phyloP scores from a whole-genome alignment of 2,113 vertebrate genomes.

The Phasianus colchicus region DNA sequence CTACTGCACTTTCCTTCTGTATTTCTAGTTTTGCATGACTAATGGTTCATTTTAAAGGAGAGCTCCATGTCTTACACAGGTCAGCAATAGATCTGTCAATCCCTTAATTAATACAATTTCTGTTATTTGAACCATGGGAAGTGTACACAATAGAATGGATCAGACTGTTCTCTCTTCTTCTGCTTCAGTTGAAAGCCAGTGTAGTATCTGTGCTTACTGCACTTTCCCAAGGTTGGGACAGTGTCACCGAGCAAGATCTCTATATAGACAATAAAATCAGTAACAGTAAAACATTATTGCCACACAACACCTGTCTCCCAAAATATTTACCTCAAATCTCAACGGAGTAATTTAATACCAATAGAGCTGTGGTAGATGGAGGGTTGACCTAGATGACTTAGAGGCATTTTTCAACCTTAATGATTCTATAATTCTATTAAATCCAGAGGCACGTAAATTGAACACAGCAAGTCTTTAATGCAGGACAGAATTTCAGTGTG shows the following conservation, averaged over 20 bases:
- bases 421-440: no score
- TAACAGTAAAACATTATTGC: not conserved
- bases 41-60: not conserved
- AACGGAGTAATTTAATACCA: not conserved
- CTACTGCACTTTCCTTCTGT: not conserved
- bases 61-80: not conserved
- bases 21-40: not conserved
- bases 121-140: not conserved
- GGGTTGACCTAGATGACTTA: no score
- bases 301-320: not conserved
- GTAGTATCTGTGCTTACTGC: not conserved
- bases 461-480: not conserved
- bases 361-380: not conserved
- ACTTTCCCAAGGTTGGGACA: not conserved
- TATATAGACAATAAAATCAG: not conserved
- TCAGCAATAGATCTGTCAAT: not conserved
- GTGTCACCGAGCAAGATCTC: not conserved
- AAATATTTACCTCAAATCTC: not conserved
- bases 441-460: not conserved
- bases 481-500: not conserved
- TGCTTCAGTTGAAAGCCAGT: not conserved
- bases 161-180: not conserved
- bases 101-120: not conserved
- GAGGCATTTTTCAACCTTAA: no score
- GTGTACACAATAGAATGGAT: not conserved